Conservation (phyloP, 2,888 invertebrate genomes). For the Hirtodrosophila trivittata region DNA sequence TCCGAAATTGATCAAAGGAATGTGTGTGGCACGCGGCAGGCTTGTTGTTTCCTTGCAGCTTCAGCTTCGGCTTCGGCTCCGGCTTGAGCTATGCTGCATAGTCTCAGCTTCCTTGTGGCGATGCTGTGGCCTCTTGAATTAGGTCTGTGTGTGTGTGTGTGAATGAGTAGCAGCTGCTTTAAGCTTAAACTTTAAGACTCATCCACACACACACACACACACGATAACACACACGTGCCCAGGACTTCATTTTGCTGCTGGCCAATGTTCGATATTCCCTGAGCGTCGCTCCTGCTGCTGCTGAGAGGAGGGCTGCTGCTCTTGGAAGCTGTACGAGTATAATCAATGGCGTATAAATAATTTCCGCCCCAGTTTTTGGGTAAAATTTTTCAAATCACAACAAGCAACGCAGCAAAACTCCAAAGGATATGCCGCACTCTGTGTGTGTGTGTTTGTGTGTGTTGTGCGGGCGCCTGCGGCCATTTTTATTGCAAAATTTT, state of each 20-base stretch:
- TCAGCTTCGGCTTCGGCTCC: background rate
- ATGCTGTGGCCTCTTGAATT: constrained; percentile 26
- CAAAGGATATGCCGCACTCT: constrained; percentile 8
- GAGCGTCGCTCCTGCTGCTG: background rate
- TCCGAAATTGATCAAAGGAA: constrained; percentile 62
- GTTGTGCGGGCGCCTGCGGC: constrained; percentile 26
- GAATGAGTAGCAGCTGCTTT: constrained; percentile 24
- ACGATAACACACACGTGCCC: constrained; percentile 26
- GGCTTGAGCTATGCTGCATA: constrained; percentile 35
- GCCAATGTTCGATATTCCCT: constrained; percentile 14
- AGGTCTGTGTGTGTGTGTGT: background rate
- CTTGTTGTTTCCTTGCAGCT: constrained; percentile 8
- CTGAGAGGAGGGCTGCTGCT: constrained; percentile 6
- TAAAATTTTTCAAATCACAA: constrained; percentile 57
- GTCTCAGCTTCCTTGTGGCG: constrained; percentile 49
- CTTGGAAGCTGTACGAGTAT: constrained; percentile 4
- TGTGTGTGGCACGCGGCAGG: constrained; percentile 45
- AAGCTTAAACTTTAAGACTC: constrained; percentile 43
- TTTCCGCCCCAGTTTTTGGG: constrained; percentile 36
- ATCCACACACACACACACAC: constrained; percentile 14
- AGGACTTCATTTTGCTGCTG: background rate
- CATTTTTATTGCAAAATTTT: constrained; percentile 52
- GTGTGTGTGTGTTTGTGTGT: constrained; percentile 4
- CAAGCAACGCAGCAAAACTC: constrained; percentile 46
- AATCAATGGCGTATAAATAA: constrained; percentile 53